Percentiles rank a stretch among this genome's conserved stretches.
phyloP scores from a whole-genome alignment of 2,797 vertebrate genomes.

The Anomalospiza imberbis region DNA sequence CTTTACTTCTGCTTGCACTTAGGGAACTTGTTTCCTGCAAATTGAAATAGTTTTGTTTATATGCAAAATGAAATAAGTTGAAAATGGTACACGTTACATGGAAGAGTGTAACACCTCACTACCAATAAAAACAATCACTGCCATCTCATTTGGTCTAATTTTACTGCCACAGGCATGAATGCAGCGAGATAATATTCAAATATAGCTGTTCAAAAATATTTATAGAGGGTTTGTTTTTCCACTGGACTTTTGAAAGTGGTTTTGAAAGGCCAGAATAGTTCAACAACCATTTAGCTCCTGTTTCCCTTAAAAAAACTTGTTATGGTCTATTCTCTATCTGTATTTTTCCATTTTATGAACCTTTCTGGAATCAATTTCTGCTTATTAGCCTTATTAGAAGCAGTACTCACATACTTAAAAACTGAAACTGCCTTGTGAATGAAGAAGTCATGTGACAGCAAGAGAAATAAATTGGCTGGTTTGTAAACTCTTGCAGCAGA shows the following conservation, averaged over 20 bases:
- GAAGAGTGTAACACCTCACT: neutral
- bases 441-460: neutral
- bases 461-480: neutral
- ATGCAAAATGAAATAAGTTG: neutral
- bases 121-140: neutral
- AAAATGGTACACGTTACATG: neutral
- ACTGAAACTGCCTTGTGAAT: neutral
- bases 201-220: neutral
- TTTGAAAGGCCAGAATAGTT: neutral
- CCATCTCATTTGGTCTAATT: neutral
- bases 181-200: neutral
- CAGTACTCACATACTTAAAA: neutral
- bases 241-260: neutral
- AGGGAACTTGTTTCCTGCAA: neutral
- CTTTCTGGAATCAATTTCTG: neutral
- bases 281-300: neutral
- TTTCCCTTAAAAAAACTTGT: neutral
- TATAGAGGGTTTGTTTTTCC: neutral
- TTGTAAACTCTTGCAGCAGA: neutral
- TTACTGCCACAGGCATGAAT: neutral
- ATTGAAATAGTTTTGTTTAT: neutral
- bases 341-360: neutral
- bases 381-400: neutral
- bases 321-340: neutral
- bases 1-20: neutral